Evolutionary conservation across 2,888 invertebrate genomes (phyloP).

Genomic region (Erynnis tages): DNA sequence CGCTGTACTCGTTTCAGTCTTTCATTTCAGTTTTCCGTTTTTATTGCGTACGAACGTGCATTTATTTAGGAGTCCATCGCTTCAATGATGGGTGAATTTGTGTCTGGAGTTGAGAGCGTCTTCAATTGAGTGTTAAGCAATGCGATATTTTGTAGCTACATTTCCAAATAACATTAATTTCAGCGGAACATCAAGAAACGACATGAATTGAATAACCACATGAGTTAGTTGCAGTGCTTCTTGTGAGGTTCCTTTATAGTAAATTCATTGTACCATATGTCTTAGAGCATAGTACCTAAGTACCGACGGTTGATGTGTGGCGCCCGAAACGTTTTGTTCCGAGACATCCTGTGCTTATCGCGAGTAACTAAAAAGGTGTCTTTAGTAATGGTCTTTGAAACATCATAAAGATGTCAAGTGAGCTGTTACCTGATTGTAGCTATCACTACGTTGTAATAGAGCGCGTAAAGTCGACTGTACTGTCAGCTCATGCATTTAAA

Average conservation of each 20-base stretch:
- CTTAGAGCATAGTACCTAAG: too few relatives aligned
- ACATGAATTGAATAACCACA: too few relatives aligned
- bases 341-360: constrained; percentile 64
- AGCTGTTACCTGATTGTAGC: constrained; percentile 75
- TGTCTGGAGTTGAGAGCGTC: too few relatives aligned
- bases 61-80: not conserved
- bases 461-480: constrained; percentile 58
- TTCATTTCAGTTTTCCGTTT: not conserved
- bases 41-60: constrained; percentile 1
- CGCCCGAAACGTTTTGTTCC: constrained; percentile 59
- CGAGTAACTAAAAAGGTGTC: constrained; percentile 81
- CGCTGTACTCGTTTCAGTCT: not conserved
- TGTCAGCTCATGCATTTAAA: constrained; percentile 29
- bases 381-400: constrained; percentile 80
- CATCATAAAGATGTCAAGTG: constrained; percentile 80
- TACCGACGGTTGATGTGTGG: constrained; percentile 5
- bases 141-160: too few relatives aligned
- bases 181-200: too few relatives aligned
- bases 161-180: too few relatives aligned
- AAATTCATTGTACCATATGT: too few relatives aligned
- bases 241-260: too few relatives aligned
- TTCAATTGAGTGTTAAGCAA: too few relatives aligned
- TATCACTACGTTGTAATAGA: constrained; percentile 62
- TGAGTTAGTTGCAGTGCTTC: too few relatives aligned
- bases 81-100: too few relatives aligned